These are phyloP conservation scores for Labeo rohita DNA, from an alignment of 2,113 vertebrate genomes.

Conservation along the genomic window DNA sequence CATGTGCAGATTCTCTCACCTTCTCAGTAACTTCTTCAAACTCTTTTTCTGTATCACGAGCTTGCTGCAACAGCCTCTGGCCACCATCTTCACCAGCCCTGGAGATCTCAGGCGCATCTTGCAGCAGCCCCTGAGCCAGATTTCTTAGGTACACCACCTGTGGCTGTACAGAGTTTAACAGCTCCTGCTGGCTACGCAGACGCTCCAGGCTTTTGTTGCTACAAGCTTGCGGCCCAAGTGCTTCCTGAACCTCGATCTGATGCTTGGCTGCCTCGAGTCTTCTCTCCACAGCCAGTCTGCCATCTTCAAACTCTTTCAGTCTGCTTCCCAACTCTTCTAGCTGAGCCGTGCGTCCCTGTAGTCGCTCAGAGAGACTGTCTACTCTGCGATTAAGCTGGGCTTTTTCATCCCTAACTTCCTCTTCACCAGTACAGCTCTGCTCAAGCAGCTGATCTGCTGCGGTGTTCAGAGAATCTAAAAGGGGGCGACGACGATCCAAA, in stretches of 20 bases:
- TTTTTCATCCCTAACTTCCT: constrained; percentile 91
- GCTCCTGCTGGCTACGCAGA: constrained; percentile 88
- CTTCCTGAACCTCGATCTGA: constrained; percentile 94
- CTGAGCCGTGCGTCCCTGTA: constrained; percentile 82
- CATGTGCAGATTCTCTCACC: constrained; percentile 67
- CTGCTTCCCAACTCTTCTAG: constrained; percentile 92
- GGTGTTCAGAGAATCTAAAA: constrained; percentile 87
- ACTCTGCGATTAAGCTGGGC: constrained; percentile 86
- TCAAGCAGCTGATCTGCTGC: constrained; percentile 91
- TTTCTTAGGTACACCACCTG: constrained; percentile 92
- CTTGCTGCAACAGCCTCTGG: constrained; percentile 80
- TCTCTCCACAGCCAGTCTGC: constrained; percentile 88
- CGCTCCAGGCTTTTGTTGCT: constrained; percentile 96
- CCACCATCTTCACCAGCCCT: constrained; percentile 78
- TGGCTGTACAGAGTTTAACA: constrained; percentile 83
- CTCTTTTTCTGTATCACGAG: constrained; percentile 81
- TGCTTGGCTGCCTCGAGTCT: constrained; percentile 92
- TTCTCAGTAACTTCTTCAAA: constrained; percentile 83
- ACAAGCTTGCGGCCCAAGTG: constrained; percentile 91
- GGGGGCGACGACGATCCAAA: constrained; percentile 86
- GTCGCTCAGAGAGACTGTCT: constrained; percentile 84
- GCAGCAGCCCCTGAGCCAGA: constrained; percentile 87
- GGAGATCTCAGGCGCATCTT: constrained; percentile 82
- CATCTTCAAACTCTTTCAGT: constrained; percentile 95
- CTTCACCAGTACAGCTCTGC: constrained; percentile 87